Base-by-base conservation (phyloP, 2,888 invertebrate genomes). In the Lepidochrysops patricia region DNA sequence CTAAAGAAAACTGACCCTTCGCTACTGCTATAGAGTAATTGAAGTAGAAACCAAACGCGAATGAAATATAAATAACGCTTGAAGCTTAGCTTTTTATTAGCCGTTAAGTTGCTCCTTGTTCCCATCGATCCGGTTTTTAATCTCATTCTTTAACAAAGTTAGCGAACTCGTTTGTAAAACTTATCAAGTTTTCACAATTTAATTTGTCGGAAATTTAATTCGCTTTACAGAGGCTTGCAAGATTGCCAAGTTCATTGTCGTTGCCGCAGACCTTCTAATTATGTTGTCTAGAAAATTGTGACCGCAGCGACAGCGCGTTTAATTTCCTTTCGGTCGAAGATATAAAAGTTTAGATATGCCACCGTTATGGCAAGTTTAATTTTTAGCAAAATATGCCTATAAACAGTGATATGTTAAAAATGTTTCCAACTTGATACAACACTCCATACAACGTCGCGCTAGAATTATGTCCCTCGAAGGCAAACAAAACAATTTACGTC, bases 121-220 rank as follows among this genome's bases (percentile, higher is more conserved):
- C 19, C 19, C 9, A 43, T 43, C 19, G 43, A 43, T 43, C 43
- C 19, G 19, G 43, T 43, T 19, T 43, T 43, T 19, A 43, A 43
- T 43, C 19, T 43, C 43, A 43, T 43, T 19, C 19, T 43, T 19
- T 19, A 43, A 43, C 19, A 3, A 43, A 19, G 43, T 43, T 43
- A 43, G 43, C 9, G 19, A 43, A 43, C 43, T 43, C 43, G 43
- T 43, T 43, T 43, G 19, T 43, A 15, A 43, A 43, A 43, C 19
- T 43, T 19, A 43, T 43, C 43, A 43, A 43, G 43, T 43, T 43
- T 43, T 43, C 43, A 43, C 43, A 43, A 19, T 43, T 43, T 43
- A 43, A 43, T 43, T 43, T 43, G 43, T 13, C 19, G 43, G 9
- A 19, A 29, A 35, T 35, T 35, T 35, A 35, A 50, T 50, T 50